Evolutionary conservation across 1,140 invertebrate genomes (phyloP).

Genomic region (Parasteatoda tepidariorum): DNA sequence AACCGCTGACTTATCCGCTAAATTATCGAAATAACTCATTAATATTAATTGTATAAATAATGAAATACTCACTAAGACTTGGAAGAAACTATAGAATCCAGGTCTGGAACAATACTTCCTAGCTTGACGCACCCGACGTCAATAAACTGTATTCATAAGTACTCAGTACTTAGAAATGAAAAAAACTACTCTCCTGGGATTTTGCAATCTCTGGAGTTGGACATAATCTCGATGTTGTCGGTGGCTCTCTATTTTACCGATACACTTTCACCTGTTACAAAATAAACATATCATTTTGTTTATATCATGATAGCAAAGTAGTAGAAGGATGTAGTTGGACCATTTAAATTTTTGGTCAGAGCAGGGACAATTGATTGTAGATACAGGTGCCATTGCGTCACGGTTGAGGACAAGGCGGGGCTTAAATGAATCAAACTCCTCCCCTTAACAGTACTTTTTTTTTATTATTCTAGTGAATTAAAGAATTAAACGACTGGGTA

Average conservation of each 20-base stretch:
- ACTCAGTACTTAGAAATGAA: too few species aligned
- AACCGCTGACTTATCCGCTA: too few species aligned
- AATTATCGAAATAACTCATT: too few species aligned
- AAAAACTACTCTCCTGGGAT: too few species aligned
- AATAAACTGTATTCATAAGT: too few species aligned
- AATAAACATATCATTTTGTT: conserved; percentile 11
- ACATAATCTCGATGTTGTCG: too few species aligned
- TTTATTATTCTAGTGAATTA: background rate
- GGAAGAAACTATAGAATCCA: too few species aligned
- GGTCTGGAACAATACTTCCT: too few species aligned
- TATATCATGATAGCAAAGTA: conserved; percentile 1
- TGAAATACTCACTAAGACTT: too few species aligned
- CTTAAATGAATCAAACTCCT: background rate
- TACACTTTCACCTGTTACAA: conserved; percentile 27
- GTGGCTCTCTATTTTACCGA: conserved; percentile 33
- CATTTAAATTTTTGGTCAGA: conserved; percentile 42
- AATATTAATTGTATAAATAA: too few species aligned
- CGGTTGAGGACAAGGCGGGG: background rate
- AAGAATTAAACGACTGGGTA: background rate
- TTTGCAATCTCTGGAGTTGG: too few species aligned
- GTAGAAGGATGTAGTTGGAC: conserved; percentile 10
- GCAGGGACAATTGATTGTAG: background rate
- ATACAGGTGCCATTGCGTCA: conserved; percentile 46
- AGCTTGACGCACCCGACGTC: too few species aligned
- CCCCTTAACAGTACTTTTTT: background rate